Conservation (phyloP, 2,797 vertebrate genomes). For the Gambelia wislizenii region DNA sequence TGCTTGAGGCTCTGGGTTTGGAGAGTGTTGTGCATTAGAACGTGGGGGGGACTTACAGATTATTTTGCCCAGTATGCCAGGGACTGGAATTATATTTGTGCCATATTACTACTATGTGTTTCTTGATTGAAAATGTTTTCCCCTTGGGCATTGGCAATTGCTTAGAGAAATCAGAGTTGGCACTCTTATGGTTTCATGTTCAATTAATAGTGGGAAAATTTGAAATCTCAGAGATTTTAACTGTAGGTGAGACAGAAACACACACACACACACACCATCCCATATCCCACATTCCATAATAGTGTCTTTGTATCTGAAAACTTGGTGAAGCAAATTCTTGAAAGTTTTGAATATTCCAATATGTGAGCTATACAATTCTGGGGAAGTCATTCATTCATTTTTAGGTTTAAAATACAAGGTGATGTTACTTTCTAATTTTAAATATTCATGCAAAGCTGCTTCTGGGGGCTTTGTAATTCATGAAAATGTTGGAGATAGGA, state of each 20-base stretch:
- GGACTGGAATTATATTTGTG: no score
- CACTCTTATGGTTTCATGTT: not conserved
- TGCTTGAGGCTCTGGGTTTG: not conserved
- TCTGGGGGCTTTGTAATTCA: not conserved
- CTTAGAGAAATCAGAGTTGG: not conserved
- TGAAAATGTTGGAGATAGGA: not conserved
- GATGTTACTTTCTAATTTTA: not conserved
- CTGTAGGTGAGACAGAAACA: not conserved
- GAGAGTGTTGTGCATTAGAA: not conserved
- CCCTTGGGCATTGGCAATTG: not conserved
- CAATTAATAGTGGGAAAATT: not conserved
- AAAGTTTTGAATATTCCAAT: not conserved
- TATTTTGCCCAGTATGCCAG: no score
- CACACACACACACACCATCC: no score
- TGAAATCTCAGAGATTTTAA: not conserved
- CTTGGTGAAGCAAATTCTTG: not conserved
- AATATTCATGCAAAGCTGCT: slow-evolving; percentile 3
- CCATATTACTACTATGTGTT: no score
- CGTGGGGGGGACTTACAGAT: no score
- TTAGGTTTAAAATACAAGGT: not conserved
- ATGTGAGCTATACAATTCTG: not conserved
- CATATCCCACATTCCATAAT: not conserved
- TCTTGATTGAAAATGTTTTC: not conserved
- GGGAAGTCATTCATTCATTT: not conserved
- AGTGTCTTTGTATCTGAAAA: not conserved